These are phyloP conservation scores for Onychorhynchus coronatus DNA, from an alignment of 2,113 vertebrate genomes.

Conservation along the genomic window DNA sequence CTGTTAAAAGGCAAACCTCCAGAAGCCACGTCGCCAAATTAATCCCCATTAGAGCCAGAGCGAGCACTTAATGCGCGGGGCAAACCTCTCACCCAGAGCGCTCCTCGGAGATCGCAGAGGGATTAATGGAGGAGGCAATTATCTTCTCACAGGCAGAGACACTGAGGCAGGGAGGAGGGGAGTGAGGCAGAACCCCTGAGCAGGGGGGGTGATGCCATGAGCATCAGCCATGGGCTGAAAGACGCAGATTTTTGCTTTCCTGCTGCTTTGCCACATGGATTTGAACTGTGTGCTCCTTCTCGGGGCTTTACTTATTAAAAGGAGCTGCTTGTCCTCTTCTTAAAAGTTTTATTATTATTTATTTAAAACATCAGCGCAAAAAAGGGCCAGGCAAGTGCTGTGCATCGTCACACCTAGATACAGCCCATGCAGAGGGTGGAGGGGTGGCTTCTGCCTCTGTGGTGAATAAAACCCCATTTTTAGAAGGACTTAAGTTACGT, in stretches of 20 bases:
- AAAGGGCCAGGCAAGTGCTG: not conserved
- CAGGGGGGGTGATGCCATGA: not conserved
- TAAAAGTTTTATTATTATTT: not conserved
- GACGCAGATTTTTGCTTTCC: not conserved
- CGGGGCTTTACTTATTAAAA: not conserved
- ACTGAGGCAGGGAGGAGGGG: not conserved
- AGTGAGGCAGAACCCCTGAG: not conserved
- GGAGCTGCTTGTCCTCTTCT: not conserved
- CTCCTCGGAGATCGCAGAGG: not conserved
- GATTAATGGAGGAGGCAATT: not conserved
- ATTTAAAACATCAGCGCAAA: not conserved
- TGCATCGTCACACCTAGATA: not conserved
- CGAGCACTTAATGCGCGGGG: not conserved
- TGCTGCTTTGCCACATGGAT: not conserved
- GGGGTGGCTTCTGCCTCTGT: not conserved
- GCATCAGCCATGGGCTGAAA: not conserved
- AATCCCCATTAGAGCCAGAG: not conserved
- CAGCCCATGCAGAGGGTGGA: not conserved
- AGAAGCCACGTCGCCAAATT: not conserved
- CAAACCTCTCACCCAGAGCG: not conserved
- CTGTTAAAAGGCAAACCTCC: not conserved
- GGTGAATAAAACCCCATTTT: not conserved
- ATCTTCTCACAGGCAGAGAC: not conserved
- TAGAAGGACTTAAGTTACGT: not conserved
- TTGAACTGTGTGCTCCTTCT: not conserved